Base-by-base conservation (phyloP, 92 coral and sea anemone genomes). In the Porites lobata region DNA sequence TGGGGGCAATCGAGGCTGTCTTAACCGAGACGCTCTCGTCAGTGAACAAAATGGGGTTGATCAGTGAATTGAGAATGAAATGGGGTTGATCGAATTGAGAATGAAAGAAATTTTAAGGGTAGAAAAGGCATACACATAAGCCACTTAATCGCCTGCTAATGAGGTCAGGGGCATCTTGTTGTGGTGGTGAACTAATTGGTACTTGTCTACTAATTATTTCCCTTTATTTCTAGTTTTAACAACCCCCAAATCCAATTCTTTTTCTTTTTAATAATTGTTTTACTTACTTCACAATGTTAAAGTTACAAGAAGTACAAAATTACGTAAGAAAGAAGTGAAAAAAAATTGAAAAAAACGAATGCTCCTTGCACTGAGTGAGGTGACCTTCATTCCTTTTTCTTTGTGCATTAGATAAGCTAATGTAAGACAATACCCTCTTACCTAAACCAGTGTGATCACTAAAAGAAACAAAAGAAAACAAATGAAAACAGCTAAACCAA, bases 121-220 rank as follows among this genome's bases (percentile, higher is more conserved):
- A 64, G 26, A 64, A 64, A 64, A 5, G 69, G 7, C 1, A 64
- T 24, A 1, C 4, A n/a, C 69, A 64, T 64, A 9, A 7, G 18
- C 1, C 7, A 64, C 0, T 64, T 64, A 64, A 24, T 64, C 69
- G n/a, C n/a, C n/a, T 10, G 69, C 69, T 64, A 64, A n/a, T 10
- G 69, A 24, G 69, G 21, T 64, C 69, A 64, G 69, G 69, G 69
- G 29, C 69, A 64, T 10, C 26, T 64, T 64, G 69, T 64, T 64
- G 26, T 64, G 20, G 69, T 64, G 19, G 26, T 24, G 69, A 29
- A 18, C 6, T 64, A 14, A 0, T 24, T 64, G 69, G 26, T 64
- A 7, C 21, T 64, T 64, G 69, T n/a, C 26, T 64, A 64, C 20
- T n/a, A 64, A 64, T 64, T n/a, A 64, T 64, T n/a, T 0, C 18